Percentiles rank a stretch among this genome's conserved stretches.
phyloP scores from a whole-genome alignment of 1,140 invertebrate species.

The Drosophila miranda region DNA sequence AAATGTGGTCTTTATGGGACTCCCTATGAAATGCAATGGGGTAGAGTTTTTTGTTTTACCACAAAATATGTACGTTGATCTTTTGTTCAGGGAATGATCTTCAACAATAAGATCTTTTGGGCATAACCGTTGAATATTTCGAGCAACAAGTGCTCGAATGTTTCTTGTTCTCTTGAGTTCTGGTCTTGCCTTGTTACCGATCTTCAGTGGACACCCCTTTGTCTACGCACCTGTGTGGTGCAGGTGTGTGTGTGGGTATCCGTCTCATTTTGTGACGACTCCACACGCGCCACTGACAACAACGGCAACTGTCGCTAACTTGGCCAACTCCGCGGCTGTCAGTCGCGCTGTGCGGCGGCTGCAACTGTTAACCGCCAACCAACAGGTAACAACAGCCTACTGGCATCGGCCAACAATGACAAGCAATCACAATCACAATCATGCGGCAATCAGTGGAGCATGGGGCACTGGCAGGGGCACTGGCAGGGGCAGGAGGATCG shows the following conservation, averaged over 20 bases:
- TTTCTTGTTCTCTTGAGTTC: too few species aligned
- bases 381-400: slow-evolving; percentile 25
- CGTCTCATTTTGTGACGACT: slow-evolving; percentile 42
- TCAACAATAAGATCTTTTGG: too few species aligned
- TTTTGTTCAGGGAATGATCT: too few species aligned
- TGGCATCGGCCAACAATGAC: slow-evolving; percentile 51
- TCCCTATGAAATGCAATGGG: too few species aligned
- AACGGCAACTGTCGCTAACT: slow-evolving; percentile 51
- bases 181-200: too few species aligned
- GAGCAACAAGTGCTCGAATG: too few species aligned
- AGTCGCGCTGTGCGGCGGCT: slow-evolving; percentile 5
- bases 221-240: slow-evolving; percentile 35
- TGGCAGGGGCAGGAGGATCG: background rate
- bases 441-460: slow-evolving; percentile 15
- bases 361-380: slow-evolving; percentile 43
- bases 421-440: slow-evolving; percentile 55
- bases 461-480: background rate
- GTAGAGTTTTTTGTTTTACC: too few species aligned
- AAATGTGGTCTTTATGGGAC: too few species aligned
- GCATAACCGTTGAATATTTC: too few species aligned
- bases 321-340: slow-evolving; percentile 11
- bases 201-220: background rate
- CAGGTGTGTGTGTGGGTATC: slow-evolving; percentile 23
- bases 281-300: slow-evolving; percentile 55
- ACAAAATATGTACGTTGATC: too few species aligned